A percentile compares a stretch with the other conserved stretches of the same genome.
These are phyloP conservation scores for Haliclona indistincta DNA, from an alignment of 37 sponge, comb jelly and placozoan species.

Conservation along the genomic window DNA sequence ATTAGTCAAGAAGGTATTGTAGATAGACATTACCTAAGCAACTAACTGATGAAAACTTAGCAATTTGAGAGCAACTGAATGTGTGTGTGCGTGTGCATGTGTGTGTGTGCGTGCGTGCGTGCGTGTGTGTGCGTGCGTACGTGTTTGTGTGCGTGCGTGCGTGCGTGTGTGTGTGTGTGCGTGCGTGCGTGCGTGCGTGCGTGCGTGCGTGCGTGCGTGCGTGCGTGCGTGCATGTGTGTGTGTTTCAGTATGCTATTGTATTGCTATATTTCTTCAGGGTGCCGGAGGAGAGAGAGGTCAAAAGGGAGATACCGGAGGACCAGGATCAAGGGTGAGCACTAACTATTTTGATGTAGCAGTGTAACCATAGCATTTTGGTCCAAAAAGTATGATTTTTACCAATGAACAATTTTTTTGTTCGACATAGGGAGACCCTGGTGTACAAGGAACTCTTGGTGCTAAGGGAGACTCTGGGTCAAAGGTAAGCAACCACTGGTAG, in stretches of 20 bases:
- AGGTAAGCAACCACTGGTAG: not conserved
- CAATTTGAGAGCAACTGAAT: not conserved
- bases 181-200: slow-evolving; percentile 19
- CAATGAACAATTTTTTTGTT: not conserved
- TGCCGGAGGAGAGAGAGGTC: not conserved
- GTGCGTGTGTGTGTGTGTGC: slow-evolving; percentile 14
- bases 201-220: slow-evolving; percentile 31
- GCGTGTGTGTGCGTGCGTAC: slow-evolving; percentile 10
- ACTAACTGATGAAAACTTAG: no score
- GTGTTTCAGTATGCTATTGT: not conserved
- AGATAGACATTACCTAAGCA: not conserved
- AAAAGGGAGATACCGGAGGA: not conserved
- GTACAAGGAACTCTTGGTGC: slow-evolving; percentile 10
- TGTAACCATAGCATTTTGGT: no score
- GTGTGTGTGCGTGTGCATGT: slow-evolving; percentile 18
- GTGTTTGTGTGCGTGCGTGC: no score
- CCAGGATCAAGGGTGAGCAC: no score
- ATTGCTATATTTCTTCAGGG: not conserved
- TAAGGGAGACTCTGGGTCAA: slow-evolving; percentile 6
- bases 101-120: slow-evolving; percentile 15
- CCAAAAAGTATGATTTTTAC: no score
- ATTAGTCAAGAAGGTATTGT: not conserved
- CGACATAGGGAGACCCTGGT: not conserved
- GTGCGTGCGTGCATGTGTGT: slow-evolving; percentile 28
- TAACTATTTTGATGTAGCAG: no score